phyloP scores from a whole-genome alignment of 2,113 vertebrate species.

The Nicator chloris region DNA sequence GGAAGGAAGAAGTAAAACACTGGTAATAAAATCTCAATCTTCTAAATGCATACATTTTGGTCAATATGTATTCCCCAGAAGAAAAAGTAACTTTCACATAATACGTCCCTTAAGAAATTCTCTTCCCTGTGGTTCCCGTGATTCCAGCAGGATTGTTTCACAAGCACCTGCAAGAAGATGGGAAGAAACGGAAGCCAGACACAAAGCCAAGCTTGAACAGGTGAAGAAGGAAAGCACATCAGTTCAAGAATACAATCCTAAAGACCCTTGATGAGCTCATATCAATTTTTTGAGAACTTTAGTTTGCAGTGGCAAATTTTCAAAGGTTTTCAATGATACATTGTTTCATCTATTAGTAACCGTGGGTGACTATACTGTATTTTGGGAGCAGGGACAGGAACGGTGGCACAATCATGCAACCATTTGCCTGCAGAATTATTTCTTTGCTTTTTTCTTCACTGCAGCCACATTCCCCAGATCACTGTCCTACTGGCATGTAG shows the following conservation, averaged over 20 bases:
- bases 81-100: background rate
- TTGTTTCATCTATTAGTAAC: background rate
- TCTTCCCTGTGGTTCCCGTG: background rate
- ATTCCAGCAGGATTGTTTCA: background rate
- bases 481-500: background rate
- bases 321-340: rapidly evolving
- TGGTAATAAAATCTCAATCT: background rate
- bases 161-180: background rate
- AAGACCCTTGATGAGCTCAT: background rate
- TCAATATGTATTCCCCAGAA: background rate
- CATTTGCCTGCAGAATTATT: background rate
- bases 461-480: background rate
- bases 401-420: rapidly evolving
- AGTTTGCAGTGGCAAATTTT: background rate
- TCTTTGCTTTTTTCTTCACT: background rate
- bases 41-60: background rate
- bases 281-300: background rate
- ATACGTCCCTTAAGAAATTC: background rate
- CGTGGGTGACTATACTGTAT: background rate
- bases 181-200: background rate
- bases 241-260: background rate
- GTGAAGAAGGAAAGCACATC: background rate
- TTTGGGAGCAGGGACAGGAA: background rate
- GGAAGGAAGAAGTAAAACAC: background rate
- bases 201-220: background rate